A percentile compares a stretch with the other conserved stretches of the same genome.
phyloP scores from a whole-genome alignment of 2,113 vertebrate species.

The Eira barbara region DNA sequence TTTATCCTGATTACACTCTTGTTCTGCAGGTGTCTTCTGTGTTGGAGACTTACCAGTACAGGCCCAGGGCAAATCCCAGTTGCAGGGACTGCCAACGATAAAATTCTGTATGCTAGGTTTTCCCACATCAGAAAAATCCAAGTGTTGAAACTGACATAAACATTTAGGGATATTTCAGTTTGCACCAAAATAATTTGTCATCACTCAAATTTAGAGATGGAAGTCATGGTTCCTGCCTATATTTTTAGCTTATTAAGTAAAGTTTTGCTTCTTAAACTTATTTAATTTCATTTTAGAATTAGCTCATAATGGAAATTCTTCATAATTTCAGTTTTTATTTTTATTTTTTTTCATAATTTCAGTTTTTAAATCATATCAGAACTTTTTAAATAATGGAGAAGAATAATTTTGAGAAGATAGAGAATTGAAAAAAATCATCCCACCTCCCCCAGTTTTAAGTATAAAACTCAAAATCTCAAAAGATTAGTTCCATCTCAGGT shows the following conservation, averaged over 20 bases:
- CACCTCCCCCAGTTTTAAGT: neutral
- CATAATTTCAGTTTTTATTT: neutral
- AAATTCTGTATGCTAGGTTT: neutral
- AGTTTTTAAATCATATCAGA: neutral
- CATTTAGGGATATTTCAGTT: neutral
- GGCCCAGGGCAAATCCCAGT: neutral
- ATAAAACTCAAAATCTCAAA: slow-evolving; percentile 14
- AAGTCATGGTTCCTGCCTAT: neutral
- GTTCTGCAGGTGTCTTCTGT: neutral
- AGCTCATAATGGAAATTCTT: neutral
- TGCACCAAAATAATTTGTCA: neutral
- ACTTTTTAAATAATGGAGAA: neutral
- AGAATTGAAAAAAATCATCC: neutral
- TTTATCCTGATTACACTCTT: neutral
- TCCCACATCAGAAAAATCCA: neutral
- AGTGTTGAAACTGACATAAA: neutral
- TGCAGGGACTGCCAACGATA: neutral
- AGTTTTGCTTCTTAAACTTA: neutral
- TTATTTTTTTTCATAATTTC: slow-evolving; percentile 18
- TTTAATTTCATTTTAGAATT: slow-evolving; percentile 38
- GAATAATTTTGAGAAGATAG: neutral
- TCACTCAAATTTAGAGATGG: neutral
- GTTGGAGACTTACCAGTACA: neutral
- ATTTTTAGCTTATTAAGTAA: slow-evolving; percentile 15
- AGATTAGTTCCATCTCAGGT: neutral